Evolutionary conservation across 1,140 invertebrate genomes (phyloP).

Genomic region (Pogonomyrmex californicus): DNA sequence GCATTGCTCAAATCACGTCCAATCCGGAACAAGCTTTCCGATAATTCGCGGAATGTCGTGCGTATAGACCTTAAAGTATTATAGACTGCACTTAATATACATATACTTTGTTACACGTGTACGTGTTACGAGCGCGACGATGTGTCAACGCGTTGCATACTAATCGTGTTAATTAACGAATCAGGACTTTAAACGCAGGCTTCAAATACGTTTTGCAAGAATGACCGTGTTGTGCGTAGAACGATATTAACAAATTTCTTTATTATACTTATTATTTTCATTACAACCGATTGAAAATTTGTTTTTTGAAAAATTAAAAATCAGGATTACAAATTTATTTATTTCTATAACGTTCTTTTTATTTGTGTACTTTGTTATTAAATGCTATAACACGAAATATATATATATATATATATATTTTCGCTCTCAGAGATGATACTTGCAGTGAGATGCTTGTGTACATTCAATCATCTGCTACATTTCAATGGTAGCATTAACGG

Average conservation of each 20-base stretch:
- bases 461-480: no score
- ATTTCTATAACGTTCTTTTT: slow-evolving; percentile 1
- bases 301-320: neutral
- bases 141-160: slow-evolving; percentile 18
- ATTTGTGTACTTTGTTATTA: neutral
- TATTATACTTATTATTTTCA: neutral
- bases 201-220: neutral
- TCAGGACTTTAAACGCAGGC: neutral
- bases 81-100: slow-evolving; percentile 15
- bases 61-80: neutral
- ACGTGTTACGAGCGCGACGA: neutral
- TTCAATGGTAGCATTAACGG: no score
- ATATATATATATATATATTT: neutral
- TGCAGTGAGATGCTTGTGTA: no score
- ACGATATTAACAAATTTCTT: neutral
- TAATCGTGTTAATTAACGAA: slow-evolving; percentile 49
- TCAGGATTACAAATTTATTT: neutral
- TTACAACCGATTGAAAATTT: neutral
- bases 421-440: no score
- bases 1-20: neutral
- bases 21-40: neutral
- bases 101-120: slow-evolving; percentile 12
- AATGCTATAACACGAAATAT: neutral
- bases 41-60: neutral
- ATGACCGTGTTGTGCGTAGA: slow-evolving; percentile 4